These are phyloP conservation scores for Tauraco erythrolophus DNA, from an alignment of 2,113 vertebrate genomes.

Conservation along the genomic window DNA sequence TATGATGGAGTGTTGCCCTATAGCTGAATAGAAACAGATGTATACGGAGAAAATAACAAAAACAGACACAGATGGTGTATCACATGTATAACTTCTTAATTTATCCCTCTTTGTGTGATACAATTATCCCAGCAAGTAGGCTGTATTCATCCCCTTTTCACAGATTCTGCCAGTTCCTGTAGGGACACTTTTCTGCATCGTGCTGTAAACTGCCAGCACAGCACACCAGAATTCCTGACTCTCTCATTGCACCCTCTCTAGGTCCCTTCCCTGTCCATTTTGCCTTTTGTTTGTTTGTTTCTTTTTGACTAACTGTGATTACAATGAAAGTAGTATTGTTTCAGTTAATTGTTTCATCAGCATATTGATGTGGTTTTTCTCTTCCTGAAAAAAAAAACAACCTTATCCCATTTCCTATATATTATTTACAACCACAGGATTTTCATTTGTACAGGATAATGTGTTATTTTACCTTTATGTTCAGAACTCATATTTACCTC, in stretches of 20 bases:
- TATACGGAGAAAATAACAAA: constrained; percentile 71
- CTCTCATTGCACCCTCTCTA: background rate
- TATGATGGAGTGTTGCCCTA: constrained; percentile 73
- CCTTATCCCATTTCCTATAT: background rate
- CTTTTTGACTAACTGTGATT: background rate
- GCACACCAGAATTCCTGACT: background rate
- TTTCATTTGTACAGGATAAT: background rate
- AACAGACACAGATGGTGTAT: constrained; percentile 75
- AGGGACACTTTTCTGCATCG: background rate
- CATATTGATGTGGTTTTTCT: background rate
- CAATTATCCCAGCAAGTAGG: constrained; percentile 46
- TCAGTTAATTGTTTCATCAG: background rate
- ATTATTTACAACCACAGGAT: background rate
- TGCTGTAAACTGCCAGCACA: background rate
- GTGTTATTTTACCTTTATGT: background rate
- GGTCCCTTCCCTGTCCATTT: background rate
- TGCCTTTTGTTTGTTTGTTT: background rate
- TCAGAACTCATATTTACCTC: background rate
- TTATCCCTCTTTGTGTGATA: constrained; percentile 67
- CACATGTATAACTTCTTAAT: constrained; percentile 75
- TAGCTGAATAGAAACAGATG: constrained; percentile 78
- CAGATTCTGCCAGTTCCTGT: constrained; percentile 28
- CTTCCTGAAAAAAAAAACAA: background rate
- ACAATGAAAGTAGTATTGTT: background rate
- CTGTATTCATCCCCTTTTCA: constrained; percentile 56